Evolutionary conservation across 2,113 vertebrate species (phyloP).

Genomic region (Callaeas wilsoni): DNA sequence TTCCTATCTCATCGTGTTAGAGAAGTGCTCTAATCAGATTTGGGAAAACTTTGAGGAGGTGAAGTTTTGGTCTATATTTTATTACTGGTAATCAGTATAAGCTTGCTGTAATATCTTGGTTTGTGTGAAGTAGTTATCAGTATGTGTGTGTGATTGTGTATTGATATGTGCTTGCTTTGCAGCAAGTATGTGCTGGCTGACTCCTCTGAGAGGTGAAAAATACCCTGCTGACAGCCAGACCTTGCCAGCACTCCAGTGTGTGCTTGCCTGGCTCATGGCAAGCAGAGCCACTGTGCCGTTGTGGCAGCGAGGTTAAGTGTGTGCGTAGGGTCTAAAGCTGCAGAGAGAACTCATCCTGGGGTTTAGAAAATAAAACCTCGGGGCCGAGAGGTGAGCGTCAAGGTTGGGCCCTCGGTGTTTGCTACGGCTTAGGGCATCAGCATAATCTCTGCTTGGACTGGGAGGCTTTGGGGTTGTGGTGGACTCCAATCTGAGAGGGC

Average conservation of each 20-base stretch:
- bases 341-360: neutral
- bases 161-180: neutral
- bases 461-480: neutral
- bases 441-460: rapidly evolving
- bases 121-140: neutral
- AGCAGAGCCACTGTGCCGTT: neutral
- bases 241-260: neutral
- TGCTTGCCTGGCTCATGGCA: neutral
- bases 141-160: neutral
- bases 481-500: neutral
- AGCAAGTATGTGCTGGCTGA: neutral
- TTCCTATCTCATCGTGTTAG: neutral
- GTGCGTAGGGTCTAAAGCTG: neutral
- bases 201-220: neutral
- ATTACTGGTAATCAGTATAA: neutral
- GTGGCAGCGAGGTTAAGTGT: neutral
- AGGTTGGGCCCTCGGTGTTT: neutral
- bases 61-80: neutral
- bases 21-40: neutral
- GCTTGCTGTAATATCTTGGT: neutral
- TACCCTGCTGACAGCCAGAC: neutral
- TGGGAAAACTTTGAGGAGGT: constrained; percentile 1
- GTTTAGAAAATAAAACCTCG: neutral
- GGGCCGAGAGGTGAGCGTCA: rapidly evolving
- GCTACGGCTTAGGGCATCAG: rapidly evolving